Base-by-base conservation (phyloP, 2,888 invertebrate genomes). In the Diloba caeruleocephala region DNA sequence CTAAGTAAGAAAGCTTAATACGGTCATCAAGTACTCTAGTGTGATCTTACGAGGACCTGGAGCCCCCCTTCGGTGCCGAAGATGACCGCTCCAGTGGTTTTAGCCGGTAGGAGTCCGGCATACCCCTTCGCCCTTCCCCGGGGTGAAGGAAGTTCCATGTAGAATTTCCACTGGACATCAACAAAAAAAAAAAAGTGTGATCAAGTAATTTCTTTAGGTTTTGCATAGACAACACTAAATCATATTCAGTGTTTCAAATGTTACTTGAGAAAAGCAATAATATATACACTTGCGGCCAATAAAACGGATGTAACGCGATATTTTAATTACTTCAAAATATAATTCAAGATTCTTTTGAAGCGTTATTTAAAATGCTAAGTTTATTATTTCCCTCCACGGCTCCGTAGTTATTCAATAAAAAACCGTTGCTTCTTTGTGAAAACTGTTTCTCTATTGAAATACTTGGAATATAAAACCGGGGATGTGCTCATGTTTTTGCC, bases 291-390 rank as follows among this genome's bases (percentile, higher is more conserved):
- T 1, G 42, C 29, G 3, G 41, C 21, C 32, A 59, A 42, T 42
- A 33, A 42, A 57, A 61, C 23, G 0, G 28, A 14, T 21, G 21
- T 10, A 41, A 36, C 23, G 14, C 8, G 41, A 59, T 53, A 37
- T 59, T 60, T 41, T 53, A 58, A 60, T 45, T 33, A 45, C 32
- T 25, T 37, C 8, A 54, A 45, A 55, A 48, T 36, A 31, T 37
- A 39, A 52, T 39, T 52, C 44, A 26, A n/a, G 9, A 36, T 59
- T 53, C 38, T 59, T 53, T 26, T 33, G 31, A 19, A 17, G 28
- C 34, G 28, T 51, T 43, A 43, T 44, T 62, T 37, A 52, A 45
- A 62, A 52, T 62, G 41, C 32, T 39, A 58, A 43, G 48, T 58
- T 53, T 49, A 59, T 63, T 58, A 59, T 49, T 45, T 54, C 28